Base-by-base conservation (phyloP, 2,113 vertebrate genomes). In the Syngnathus typhle region DNA sequence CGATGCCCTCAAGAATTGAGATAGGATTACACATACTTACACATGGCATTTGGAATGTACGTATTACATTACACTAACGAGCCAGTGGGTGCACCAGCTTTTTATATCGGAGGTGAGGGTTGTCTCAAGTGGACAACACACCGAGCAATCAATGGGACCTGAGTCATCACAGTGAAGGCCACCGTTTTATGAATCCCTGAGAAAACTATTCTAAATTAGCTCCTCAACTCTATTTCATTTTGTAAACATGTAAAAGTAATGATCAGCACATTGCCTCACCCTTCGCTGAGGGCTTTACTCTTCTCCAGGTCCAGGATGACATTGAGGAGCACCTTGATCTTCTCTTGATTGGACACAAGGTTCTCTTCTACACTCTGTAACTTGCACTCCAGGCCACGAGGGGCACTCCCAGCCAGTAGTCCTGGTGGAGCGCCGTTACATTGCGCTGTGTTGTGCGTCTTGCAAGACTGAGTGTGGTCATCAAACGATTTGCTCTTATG, bases 301-400 rank as follows among this genome's bases (percentile, higher is more conserved):
- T 93, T 98, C 90, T 99, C 96, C 91, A 99, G 87, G 87, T 99
- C 96, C 91, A 98, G 95, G 85, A 99, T 99, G 87, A 99, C 95
- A 75, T 98, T 99, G 88, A 99, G 84, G 74, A 99, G 95, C 83
- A 98, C 94, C 89, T 98, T 98, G 89, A 99, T 99, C 92, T 98
- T 98, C 91, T 98, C 94, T 83, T 98, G 94, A 77, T 99, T 99
- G 1, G 95, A 96, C 75, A 93, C 84, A 52, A 99, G 92, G 68
- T 93, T 96, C 82, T 98, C 95, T 79, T 98, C 96, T 71, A 99
- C 94, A 2, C 89, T 93, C 69, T 96, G 95, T 56, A 99, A 89
- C 78, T 93, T 92, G 68, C 90, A 91, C 77, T 95, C 92, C 54
- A 98, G 90, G 67, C 92, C 89, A 0, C 71, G 73, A 0, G 89